Conservation (phyloP, 53 echinoderm and acorn worm genomes). For the Paracentrotus lividus region DNA sequence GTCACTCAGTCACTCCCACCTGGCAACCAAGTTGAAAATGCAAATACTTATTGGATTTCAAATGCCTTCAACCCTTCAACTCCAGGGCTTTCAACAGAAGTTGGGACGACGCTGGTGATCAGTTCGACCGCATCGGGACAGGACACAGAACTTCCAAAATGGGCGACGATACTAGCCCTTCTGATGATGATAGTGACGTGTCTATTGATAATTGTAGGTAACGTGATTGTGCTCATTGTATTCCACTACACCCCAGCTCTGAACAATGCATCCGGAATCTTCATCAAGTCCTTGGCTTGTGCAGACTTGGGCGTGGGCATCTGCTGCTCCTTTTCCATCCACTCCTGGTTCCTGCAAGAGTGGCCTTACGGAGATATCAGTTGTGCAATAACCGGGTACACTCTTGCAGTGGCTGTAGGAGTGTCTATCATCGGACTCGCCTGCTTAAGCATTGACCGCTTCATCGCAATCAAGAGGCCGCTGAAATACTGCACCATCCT, state of each 20-base stretch:
- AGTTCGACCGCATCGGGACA: background rate
- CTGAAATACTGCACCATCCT: conserved; percentile 83
- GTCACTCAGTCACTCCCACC: background rate
- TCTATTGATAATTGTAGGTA: conserved; percentile 83
- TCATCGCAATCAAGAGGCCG: conserved; percentile 88
- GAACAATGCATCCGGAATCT: conserved; percentile 81
- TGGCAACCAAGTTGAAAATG: conserved; percentile 11
- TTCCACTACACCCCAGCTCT: conserved; percentile 88
- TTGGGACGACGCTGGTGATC: conserved; percentile 19
- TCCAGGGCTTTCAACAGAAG: conserved; percentile 14
- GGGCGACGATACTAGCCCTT: conserved; percentile 21
- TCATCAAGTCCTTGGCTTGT: conserved; percentile 89
- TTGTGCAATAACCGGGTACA: conserved; percentile 86
- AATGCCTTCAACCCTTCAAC: conserved; percentile 37
- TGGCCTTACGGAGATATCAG: conserved; percentile 79
- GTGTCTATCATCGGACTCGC: conserved; percentile 89
- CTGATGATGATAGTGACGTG: conserved; percentile 62
- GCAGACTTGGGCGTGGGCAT: conserved; percentile 95
- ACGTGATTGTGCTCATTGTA: conserved; percentile 84
- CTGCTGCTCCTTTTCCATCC: conserved; percentile 83
- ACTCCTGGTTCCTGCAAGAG: conserved; percentile 78
- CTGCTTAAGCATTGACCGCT: conserved; percentile 90
- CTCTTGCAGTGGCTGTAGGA: conserved; percentile 79
- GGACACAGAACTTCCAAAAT: background rate
- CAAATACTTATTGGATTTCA: conserved; percentile 24